phyloP scores from a whole-genome alignment of 2,888 invertebrate species.

The Ophion ventricosus region DNA sequence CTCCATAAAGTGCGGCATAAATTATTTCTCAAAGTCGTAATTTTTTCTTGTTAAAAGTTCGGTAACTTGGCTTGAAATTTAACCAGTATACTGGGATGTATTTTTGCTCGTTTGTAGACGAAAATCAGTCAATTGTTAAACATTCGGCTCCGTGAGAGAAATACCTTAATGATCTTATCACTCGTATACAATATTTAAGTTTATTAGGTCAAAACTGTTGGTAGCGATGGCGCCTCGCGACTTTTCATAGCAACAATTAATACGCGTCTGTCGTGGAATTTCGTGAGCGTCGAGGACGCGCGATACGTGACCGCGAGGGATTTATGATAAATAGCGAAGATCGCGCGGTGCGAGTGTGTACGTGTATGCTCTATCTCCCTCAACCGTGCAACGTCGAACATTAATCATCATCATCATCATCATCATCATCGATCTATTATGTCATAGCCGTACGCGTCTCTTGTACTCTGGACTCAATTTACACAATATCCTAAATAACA shows the following conservation, averaged over 20 bases:
- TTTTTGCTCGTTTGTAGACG: too few relatives aligned
- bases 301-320: background rate
- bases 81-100: too few relatives aligned
- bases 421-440: slow-evolving; percentile 14
- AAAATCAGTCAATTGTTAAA: too few relatives aligned
- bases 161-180: background rate
- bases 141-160: too few relatives aligned
- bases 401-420: background rate
- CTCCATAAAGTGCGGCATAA: too few relatives aligned
- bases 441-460: slow-evolving; percentile 39
- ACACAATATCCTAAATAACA: slow-evolving; percentile 60
- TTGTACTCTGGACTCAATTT: slow-evolving; percentile 53
- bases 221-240: background rate
- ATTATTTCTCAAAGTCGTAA: too few relatives aligned
- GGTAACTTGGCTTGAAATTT: too few relatives aligned
- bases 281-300: background rate
- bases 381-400: background rate
- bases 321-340: background rate
- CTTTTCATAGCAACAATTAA: background rate
- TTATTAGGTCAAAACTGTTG: background rate
- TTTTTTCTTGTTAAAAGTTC: too few relatives aligned
- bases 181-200: background rate
- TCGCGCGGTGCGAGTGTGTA: background rate
- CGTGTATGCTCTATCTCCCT: background rate
- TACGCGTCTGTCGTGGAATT: background rate